Evolutionary conservation across 1,140 invertebrate genomes (phyloP).

Genomic region (Ceratina australensis): DNA sequence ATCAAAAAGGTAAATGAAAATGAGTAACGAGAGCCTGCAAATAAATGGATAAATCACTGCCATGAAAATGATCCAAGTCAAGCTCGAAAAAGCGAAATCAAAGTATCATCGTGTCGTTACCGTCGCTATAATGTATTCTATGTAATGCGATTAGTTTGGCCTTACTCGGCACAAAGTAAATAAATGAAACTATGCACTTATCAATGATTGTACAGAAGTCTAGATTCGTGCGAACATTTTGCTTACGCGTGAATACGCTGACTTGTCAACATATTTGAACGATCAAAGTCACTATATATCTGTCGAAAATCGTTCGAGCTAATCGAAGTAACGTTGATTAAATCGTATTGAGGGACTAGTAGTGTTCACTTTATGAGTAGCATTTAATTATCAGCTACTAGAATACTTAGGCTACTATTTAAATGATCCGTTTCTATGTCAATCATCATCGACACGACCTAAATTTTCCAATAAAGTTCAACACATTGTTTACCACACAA

Average conservation of each 20-base stretch:
- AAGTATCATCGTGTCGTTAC: conserved; percentile 30
- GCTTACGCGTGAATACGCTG: no score
- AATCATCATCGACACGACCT: not conserved
- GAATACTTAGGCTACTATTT: not conserved
- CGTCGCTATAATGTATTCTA: not conserved
- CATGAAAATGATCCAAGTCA: conserved; percentile 50
- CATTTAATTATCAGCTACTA: conserved; percentile 5
- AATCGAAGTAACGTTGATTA: not conserved
- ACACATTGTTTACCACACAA: not conserved
- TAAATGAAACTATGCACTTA: not conserved
- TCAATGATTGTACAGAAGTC: not conserved
- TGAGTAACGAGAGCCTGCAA: conserved; percentile 51
- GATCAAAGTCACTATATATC: no score
- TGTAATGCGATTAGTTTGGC: not conserved
- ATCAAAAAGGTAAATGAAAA: conserved; percentile 25
- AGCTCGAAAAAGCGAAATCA: conserved; percentile 55
- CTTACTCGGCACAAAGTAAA: conserved; percentile 8
- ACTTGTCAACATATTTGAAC: not conserved
- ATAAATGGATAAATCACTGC: conserved; percentile 50
- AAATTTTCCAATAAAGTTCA: not conserved
- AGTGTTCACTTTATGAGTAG: no score
- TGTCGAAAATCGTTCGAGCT: no score
- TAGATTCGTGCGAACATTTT: not conserved
- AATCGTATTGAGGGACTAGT: no score
- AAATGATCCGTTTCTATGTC: not conserved